Evolutionary conservation across 2,888 invertebrate species (phyloP).

Genomic region (Melitaea athalia): DNA sequence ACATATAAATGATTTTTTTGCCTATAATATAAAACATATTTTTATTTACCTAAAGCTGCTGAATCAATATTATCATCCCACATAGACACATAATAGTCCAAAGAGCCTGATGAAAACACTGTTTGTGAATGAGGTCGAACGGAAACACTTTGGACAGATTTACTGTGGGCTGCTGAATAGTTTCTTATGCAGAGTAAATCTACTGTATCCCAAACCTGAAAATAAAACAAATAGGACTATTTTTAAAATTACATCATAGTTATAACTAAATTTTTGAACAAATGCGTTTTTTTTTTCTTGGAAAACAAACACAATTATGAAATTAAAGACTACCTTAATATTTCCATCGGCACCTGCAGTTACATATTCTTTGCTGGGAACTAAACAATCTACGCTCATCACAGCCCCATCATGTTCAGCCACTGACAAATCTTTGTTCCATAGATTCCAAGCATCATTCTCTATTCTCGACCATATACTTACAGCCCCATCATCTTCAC

Average conservation of each 20-base stretch:
- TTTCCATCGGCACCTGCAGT: slow-evolving; percentile 75
- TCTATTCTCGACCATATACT: slow-evolving; percentile 63
- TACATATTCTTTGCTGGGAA: slow-evolving; percentile 62
- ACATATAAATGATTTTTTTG: no score
- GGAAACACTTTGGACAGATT: slow-evolving; percentile 70
- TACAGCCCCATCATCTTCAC: slow-evolving; percentile 74
- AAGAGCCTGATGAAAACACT: slow-evolving; percentile 78
- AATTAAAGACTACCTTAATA: slow-evolving; percentile 57
- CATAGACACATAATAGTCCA: slow-evolving; percentile 78
- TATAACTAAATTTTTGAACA: no score
- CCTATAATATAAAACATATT: background rate
- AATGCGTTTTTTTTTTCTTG: no score
- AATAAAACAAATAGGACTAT: slow-evolving; percentile 15
- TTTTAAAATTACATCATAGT: background rate
- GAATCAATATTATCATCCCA: slow-evolving; percentile 77
- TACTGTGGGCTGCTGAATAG: slow-evolving; percentile 74
- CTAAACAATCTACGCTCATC: slow-evolving; percentile 63
- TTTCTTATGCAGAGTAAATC: slow-evolving; percentile 72
- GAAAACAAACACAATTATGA: background rate
- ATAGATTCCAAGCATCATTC: slow-evolving; percentile 62
- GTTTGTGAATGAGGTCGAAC: slow-evolving; percentile 72
- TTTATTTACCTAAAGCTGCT: slow-evolving; percentile 60
- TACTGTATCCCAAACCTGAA: slow-evolving; percentile 77
- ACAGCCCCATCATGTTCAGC: slow-evolving; percentile 72
- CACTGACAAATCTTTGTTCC: slow-evolving; percentile 62